Conservation (phyloP, 2,888 invertebrate species). For the Bruchidius siliquastri region DNA sequence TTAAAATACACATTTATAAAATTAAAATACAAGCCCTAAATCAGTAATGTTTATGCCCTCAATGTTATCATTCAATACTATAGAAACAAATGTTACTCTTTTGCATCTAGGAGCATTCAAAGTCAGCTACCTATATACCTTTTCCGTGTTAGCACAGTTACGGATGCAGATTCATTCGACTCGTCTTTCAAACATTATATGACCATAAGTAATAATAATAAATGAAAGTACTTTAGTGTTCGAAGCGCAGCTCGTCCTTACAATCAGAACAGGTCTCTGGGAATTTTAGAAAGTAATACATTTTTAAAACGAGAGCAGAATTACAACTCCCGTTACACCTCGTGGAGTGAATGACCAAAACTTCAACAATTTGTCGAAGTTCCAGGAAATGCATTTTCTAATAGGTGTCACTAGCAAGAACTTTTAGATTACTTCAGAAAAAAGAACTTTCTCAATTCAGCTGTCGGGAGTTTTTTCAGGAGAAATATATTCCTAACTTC, state of each 20-base stretch:
- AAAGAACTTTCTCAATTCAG: neutral
- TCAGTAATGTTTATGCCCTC: no score
- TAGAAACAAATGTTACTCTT: no score
- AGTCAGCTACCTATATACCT: no score
- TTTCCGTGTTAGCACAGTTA: no score
- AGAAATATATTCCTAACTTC: neutral
- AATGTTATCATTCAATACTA: no score
- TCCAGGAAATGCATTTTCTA: neutral
- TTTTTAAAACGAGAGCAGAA: neutral
- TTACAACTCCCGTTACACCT: neutral
- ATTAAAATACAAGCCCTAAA: no score
- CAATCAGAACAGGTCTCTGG: neutral
- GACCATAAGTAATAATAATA: no score
- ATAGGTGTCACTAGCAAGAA: neutral
- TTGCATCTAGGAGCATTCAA: no score
- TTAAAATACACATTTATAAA: no score
- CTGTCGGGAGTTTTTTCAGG: neutral
- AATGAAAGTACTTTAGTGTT: no score
- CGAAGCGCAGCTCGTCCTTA: neutral
- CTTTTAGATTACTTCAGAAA: neutral
- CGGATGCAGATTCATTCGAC: no score
- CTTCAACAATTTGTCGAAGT: neutral
- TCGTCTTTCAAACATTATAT: no score
- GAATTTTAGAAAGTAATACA: neutral
- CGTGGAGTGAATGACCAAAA: neutral